Percentiles rank a stretch among this genome's conserved stretches.
phyloP scores from a whole-genome alignment of 92 coral and sea anemone genomes.

The Hydrozoanthus gracilis region DNA sequence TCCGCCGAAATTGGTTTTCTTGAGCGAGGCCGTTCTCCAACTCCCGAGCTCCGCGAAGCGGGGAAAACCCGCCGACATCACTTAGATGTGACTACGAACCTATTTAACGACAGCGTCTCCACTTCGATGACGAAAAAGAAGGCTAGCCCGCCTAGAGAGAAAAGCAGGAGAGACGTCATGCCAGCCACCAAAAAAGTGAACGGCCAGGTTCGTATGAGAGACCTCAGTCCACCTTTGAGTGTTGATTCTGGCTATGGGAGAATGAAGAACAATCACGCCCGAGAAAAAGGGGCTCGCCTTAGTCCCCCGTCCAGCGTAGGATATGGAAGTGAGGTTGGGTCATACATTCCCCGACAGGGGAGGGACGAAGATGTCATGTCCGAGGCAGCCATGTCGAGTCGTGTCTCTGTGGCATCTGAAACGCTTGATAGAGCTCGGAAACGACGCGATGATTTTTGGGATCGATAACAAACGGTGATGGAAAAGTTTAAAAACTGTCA shows the following conservation, averaged over 20 bases:
- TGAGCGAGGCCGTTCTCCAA: conserved; percentile 97
- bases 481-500: too few relatives aligned
- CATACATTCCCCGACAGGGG: conserved; percentile 39
- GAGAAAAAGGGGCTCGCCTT: conserved; percentile 34
- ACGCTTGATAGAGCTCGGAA: conserved; percentile 83
- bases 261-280: conserved; percentile 50
- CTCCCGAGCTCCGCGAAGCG: conserved; percentile 90
- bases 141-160: neutral
- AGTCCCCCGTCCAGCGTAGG: conserved; percentile 38
- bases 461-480: conserved; percentile 34
- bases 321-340: conserved; percentile 43
- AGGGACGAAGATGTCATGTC: conserved; percentile 87
- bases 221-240: conserved; percentile 60
- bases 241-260: conserved; percentile 53
- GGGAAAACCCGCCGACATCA: conserved; percentile 92
- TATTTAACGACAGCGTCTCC: conserved; percentile 74
- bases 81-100: conserved; percentile 88
- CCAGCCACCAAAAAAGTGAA: neutral
- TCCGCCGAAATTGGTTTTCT: conserved; percentile 67
- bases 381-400: conserved; percentile 84
- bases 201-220: conserved; percentile 9
- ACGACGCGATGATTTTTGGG: conserved; percentile 83
- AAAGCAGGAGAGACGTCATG: conserved; percentile 29
- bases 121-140: conserved; percentile 59
- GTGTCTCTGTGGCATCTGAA: conserved; percentile 84